phyloP scores from a whole-genome alignment of 1,140 invertebrate species.

The Pentalonia nigronervosa region DNA sequence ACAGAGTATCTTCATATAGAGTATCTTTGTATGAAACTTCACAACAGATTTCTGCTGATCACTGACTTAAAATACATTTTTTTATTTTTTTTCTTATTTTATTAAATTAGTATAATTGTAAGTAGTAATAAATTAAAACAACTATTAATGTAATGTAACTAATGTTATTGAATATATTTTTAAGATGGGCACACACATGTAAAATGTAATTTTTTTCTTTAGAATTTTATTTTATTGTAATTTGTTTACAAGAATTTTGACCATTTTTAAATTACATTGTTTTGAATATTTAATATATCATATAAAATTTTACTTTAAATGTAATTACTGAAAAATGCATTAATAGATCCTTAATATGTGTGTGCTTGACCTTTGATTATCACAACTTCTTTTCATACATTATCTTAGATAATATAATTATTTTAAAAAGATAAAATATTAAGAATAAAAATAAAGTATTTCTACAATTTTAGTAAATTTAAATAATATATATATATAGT shows the following conservation, averaged over 20 bases:
- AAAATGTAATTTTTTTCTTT: not conserved
- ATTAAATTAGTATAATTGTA: not conserved
- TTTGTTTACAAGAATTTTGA: not conserved
- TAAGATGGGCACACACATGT: not conserved
- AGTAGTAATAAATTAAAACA: not conserved
- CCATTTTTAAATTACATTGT: not conserved
- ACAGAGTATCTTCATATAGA: no score
- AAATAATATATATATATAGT: not conserved
- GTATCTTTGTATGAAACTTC: not conserved
- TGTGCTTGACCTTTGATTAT: not conserved
- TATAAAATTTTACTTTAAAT: not conserved
- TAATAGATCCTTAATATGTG: not conserved
- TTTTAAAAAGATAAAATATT: not conserved
- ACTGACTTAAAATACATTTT: not conserved
- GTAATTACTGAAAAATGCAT: not conserved
- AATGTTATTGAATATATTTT: not conserved
- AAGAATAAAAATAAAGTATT: not conserved
- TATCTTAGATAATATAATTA: not conserved
- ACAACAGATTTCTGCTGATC: not conserved
- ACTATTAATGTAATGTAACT: not conserved
- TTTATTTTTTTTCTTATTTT: not conserved
- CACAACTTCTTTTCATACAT: not conserved
- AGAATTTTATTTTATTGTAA: not conserved
- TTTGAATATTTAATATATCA: not conserved
- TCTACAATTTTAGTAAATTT: not conserved